A percentile compares a stretch with the other conserved stretches of the same genome.
Conservation (phyloP, 2,113 vertebrate species). For the Scomber colias region DNA sequence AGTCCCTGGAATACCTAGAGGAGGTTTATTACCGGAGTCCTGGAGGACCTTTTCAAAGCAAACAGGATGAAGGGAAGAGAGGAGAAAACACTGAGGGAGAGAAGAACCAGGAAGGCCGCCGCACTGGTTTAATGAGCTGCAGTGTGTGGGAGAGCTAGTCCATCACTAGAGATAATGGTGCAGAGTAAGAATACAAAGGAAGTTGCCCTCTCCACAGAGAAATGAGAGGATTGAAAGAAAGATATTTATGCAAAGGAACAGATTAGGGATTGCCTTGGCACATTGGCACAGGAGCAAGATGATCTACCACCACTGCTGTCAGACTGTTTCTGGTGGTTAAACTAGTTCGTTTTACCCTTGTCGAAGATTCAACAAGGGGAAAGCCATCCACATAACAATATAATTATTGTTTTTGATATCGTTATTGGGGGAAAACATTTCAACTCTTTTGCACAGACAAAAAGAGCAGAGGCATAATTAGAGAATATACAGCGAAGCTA, state of each 20-base stretch:
- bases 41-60: constrained; percentile 71
- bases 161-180: constrained; percentile 60
- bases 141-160: constrained; percentile 47
- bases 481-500: neutral
- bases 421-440: constrained; percentile 20
- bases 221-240: constrained; percentile 4
- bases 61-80: constrained; percentile 58
- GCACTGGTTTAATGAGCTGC: constrained; percentile 70
- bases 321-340: constrained; percentile 13
- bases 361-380: neutral
- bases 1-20: constrained; percentile 49
- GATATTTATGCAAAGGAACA: constrained; percentile 43
- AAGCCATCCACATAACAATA: constrained; percentile 7
- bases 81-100: constrained; percentile 15
- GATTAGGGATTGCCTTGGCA: constrained; percentile 20
- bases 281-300: constrained; percentile 1
- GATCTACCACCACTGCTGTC: constrained; percentile 8
- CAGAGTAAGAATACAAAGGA: constrained; percentile 52
- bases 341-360: neutral
- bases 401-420: constrained; percentile 9
- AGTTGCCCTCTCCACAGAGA: constrained; percentile 20
- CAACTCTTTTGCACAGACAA: neutral
- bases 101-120: neutral
- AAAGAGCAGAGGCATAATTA: neutral
- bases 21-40: constrained; percentile 44